Evolutionary conservation across 2,797 vertebrate genomes (phyloP).

Genomic region (Ctenochaetus hawaiiensis): DNA sequence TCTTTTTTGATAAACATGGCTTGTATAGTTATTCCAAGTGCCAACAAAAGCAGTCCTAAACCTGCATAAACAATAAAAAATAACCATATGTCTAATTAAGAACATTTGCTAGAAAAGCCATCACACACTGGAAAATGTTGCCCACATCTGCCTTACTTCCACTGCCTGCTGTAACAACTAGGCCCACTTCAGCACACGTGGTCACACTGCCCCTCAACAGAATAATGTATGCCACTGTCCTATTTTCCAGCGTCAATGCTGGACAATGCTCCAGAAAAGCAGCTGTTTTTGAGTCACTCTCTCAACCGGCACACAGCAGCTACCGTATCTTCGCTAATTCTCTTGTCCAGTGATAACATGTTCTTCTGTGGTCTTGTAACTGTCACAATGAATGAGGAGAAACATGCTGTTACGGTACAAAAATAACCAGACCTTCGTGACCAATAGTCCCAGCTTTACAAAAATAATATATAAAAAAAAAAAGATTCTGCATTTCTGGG

Average conservation of each 20-base stretch:
- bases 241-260: slow-evolving; percentile 51
- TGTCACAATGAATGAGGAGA: slow-evolving; percentile 43
- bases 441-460: slow-evolving; percentile 41
- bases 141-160: slow-evolving; percentile 9
- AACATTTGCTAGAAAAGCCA: neutral
- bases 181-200: slow-evolving; percentile 10
- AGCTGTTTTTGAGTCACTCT: slow-evolving; percentile 27
- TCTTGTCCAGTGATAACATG: slow-evolving; percentile 18
- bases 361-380: slow-evolving; percentile 42
- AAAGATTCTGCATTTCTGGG: slow-evolving; percentile 28
- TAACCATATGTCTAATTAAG: slow-evolving; percentile 2
- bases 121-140: slow-evolving; percentile 4
- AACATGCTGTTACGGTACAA: slow-evolving; percentile 35
- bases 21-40: slow-evolving; percentile 4
- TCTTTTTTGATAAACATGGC: slow-evolving; percentile 1
- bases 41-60: slow-evolving; percentile 4
- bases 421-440: slow-evolving; percentile 57
- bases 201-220: slow-evolving; percentile 10
- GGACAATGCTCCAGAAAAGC: slow-evolving; percentile 54
- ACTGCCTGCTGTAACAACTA: slow-evolving; percentile 11
- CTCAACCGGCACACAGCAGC: slow-evolving; percentile 39
- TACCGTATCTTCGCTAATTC: slow-evolving; percentile 17
- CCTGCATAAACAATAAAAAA: neutral
- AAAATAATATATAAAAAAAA: slow-evolving; percentile 21
- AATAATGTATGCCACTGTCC: slow-evolving; percentile 43